Percentiles rank a stretch among this genome's conserved stretches.
Conservation (phyloP, 2,888 invertebrate species). For the Zootermopsis nevadensis region DNA sequence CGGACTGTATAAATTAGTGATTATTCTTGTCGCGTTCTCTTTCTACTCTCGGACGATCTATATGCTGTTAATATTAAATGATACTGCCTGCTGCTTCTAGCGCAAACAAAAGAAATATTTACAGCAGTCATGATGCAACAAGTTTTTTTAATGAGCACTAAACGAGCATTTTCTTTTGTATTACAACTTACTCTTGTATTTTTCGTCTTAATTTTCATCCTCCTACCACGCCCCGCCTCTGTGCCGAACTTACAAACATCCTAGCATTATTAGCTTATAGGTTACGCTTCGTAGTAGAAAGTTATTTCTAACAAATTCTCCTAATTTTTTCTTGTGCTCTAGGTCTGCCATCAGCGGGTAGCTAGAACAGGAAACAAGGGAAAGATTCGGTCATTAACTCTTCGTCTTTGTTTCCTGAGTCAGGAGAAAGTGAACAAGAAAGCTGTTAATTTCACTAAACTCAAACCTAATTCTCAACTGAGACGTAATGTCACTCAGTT, state of each 20-base stretch:
- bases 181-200: not conserved
- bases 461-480: not conserved
- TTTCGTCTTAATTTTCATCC: not conserved
- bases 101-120: not conserved
- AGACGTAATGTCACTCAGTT: not conserved
- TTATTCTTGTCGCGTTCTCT: not conserved
- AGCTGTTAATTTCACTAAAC: not conserved
- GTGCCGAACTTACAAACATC: not conserved
- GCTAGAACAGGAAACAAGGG: not conserved
- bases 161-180: not conserved
- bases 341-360: not conserved
- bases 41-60: not conserved
- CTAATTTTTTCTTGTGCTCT: not conserved
- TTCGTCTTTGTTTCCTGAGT: not conserved
- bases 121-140: not conserved
- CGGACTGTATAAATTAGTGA: not conserved
- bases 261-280: not conserved
- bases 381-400: not conserved
- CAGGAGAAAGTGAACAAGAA: not conserved
- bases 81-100: not conserved
- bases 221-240: not conserved
- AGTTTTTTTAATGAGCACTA: not conserved
- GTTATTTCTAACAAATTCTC: not conserved
- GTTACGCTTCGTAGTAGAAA: not conserved
- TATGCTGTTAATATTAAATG: not conserved